Evolutionary conservation across 2,797 vertebrate genomes (phyloP).

Genomic region (Silurus aristotelis): DNA sequence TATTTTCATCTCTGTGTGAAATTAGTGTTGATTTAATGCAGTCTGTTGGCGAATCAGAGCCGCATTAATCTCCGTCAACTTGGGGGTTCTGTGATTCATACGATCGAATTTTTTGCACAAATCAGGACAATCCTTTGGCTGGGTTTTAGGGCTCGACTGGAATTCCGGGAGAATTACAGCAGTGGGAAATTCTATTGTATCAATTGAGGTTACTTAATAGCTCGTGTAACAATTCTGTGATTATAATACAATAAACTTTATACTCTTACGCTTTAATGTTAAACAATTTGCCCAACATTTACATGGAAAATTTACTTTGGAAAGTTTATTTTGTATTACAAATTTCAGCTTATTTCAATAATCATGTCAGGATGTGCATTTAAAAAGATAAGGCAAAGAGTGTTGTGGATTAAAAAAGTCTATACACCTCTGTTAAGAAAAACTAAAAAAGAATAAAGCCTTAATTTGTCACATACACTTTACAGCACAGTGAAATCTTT

Average conservation of each 20-base stretch:
- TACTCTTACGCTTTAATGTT: background rate
- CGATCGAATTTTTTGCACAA: background rate
- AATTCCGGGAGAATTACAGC: background rate
- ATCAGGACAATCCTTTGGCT: background rate
- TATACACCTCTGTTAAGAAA: too few relatives aligned
- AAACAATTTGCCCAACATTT: background rate
- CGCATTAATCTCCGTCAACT: constrained; percentile 10
- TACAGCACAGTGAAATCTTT: too few relatives aligned
- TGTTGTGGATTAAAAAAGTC: too few relatives aligned
- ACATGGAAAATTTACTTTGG: background rate
- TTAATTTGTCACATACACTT: too few relatives aligned
- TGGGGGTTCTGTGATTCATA: background rate
- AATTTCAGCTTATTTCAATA: background rate
- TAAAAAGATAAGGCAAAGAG: too few relatives aligned
- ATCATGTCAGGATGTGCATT: background rate
- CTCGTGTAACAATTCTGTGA: background rate
- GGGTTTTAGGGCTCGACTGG: background rate
- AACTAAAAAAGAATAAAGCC: too few relatives aligned
- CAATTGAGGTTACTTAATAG: background rate
- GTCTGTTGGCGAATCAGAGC: constrained; percentile 8
- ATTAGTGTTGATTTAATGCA: background rate
- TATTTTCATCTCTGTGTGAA: constrained; percentile 22
- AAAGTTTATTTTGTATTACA: background rate
- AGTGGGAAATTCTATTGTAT: background rate
- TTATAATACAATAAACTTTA: background rate